Evolutionary conservation across 2,888 invertebrate genomes (phyloP), one percentile per base, ranked within the genome.

Genomic region (Harpalus rubripes): DNA sequence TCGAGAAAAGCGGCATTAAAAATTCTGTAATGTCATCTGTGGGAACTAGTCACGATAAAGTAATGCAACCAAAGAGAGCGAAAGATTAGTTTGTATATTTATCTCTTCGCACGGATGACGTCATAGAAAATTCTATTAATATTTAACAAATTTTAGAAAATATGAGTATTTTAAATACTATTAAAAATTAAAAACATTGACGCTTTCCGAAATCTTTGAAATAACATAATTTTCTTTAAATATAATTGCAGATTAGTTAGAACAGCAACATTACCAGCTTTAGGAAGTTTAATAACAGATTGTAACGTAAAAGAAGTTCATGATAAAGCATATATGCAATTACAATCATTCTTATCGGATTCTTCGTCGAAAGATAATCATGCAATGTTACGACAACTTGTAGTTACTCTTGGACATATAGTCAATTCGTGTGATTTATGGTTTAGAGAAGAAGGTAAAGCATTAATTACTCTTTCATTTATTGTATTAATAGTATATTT

Each of bases 371-470:
- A 89, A 81, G 91, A 92, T 81, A 91, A 91, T 86, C 91, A 92
- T 87, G 89, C 91, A 7, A 89, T 95, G 68, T 91, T 93, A 74
- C 90, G 94, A 83, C 93, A 94, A 86, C 90, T 95, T 16, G 93
- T 95, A 16, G 91, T 92, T 15, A 94, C 94, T 0, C 91, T 95
- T 87, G 94, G 94, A 5, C 90, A 92, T 83, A 92, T 94, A 86
- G 94, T 93, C 16, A 93, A 94, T 15, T 92, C 92, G 88, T 93
- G 94, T 86, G 94, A 93, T 86, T 90, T 92, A 16, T 91, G 91
- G 85, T 94, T 94, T 88, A 89, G 94, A 86, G 94, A 94, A 89
- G 94, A 94, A 89, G 93, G 94, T 94, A 90, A 90, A 91, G 90
- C 16, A 12, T 10, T 52, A 52, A 52, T 52, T 52, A 12, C 12